These are phyloP conservation scores for Pygocentrus nattereri DNA, from an alignment of 2,797 vertebrate species.

Conservation along the genomic window DNA sequence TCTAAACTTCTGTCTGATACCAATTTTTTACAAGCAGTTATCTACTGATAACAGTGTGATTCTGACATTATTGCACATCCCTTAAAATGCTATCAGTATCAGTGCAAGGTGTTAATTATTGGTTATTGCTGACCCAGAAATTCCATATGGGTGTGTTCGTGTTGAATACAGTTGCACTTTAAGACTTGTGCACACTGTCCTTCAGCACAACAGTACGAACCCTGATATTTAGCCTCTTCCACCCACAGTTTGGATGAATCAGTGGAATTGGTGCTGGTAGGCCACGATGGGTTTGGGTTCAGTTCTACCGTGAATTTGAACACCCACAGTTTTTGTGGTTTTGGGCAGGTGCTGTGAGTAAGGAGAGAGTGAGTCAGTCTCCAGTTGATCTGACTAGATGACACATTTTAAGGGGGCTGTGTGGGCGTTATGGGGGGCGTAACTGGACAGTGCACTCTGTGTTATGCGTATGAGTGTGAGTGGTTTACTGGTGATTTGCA, in stretches of 20 bases:
- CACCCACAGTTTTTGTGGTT: background rate
- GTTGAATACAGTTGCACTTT: too few relatives aligned
- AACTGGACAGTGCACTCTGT: constrained; percentile 20
- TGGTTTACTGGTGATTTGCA: constrained; percentile 7
- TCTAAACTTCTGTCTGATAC: too few relatives aligned
- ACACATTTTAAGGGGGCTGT: constrained; percentile 31
- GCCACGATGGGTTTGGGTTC: background rate
- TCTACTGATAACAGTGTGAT: too few relatives aligned
- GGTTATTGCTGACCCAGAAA: too few relatives aligned
- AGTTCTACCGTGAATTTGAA: background rate
- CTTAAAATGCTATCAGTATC: too few relatives aligned
- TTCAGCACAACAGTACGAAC: background rate
- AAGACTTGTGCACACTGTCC: background rate
- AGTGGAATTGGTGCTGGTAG: background rate
- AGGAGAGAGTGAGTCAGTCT: constrained; percentile 30
- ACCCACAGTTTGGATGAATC: background rate
- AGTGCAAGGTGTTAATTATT: too few relatives aligned
- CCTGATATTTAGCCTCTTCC: background rate
- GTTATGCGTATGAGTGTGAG: background rate
- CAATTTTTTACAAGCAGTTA: too few relatives aligned
- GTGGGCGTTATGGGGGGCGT: constrained; percentile 31
- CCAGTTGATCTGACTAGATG: background rate
- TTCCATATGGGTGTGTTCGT: too few relatives aligned
- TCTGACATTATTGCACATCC: too few relatives aligned
- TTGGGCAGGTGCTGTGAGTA: background rate